Conservation (phyloP, 2,797 vertebrate genomes). For the Bryconaethiops microstoma region DNA sequence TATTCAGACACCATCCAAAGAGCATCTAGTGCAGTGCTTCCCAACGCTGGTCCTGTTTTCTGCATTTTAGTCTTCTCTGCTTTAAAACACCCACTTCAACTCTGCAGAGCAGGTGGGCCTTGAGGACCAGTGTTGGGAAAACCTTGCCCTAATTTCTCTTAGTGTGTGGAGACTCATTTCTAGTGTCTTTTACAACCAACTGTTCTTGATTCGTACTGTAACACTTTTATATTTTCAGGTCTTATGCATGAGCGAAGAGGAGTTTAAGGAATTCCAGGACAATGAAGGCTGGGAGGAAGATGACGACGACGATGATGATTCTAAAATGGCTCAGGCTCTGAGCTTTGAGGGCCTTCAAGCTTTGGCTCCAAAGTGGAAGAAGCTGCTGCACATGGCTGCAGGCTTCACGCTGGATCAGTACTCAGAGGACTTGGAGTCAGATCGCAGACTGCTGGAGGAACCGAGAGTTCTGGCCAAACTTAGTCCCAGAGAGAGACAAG, state of each 20-base stretch:
- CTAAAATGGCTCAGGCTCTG: conserved; percentile 68
- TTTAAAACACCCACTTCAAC: no score
- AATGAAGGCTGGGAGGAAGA: conserved; percentile 84
- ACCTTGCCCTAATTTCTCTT: no score
- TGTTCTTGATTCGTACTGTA: no score
- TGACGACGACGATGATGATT: conserved; percentile 71
- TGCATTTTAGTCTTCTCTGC: no score
- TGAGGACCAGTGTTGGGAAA: no score
- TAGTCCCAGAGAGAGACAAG: conserved; percentile 79
- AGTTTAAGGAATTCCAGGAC: conserved; percentile 84
- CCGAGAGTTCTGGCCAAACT: conserved; percentile 67
- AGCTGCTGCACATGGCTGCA: conserved; percentile 76
- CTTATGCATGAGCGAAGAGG: conserved; percentile 85
- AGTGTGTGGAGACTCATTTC: no score
- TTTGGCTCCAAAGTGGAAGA: conserved; percentile 79
- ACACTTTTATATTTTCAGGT: conserved; percentile 73
- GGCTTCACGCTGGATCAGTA: conserved; percentile 78
- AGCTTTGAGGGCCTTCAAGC: conserved; percentile 76
- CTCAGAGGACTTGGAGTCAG: conserved; percentile 68
- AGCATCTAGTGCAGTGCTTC: neutral
- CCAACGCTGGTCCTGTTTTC: no score
- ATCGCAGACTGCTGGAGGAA: conserved; percentile 74
- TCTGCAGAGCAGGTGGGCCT: no score
- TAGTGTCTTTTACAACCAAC: no score
- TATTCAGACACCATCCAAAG: neutral